Evolutionary conservation across 2,888 invertebrate genomes (phyloP), one percentile per base, ranked within the genome.

Genomic region (Drosophila subsilvestris): DNA sequence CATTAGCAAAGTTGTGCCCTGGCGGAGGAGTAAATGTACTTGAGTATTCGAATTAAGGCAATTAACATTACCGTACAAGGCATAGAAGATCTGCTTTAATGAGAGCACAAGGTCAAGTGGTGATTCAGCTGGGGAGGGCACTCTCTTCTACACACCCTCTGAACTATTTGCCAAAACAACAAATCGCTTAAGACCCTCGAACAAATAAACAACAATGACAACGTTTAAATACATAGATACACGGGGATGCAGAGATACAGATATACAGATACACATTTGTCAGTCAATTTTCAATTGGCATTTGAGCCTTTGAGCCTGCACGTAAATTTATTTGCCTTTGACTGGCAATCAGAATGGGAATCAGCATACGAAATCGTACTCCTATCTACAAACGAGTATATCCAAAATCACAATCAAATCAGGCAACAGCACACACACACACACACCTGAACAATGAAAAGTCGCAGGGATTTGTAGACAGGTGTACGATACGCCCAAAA

Each of bases 311-410:
- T 84, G 83, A 84, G 89, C 78, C 48, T 49, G 67, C 65, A 78
- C 74, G 67, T 88, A 88, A 83, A 86, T 86, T 88, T 88, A 86
- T 82, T 82, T 80, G 73, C 80, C 53, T 74, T 74, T 49, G 54
- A 60, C 59, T 61, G 65, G 49, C 53, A 67, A 74, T 65, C 76
- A 43, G 61, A 56, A 60, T 56, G 66, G 57, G 60, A 80, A 78
- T 72, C 72, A 57, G 53, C 50, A 63, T 47, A 51, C 59, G 49
- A 50, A 32, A 54, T 61, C 20, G 54, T 37, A 37, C n/a, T n/a
- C n/a, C n/a, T n/a, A n/a, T n/a, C n/a, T n/a, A n/a, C n/a, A n/a
- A n/a, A n/a, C n/a, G n/a, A n/a, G n/a, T n/a, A n/a, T n/a, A 59
- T 61, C 61, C 37, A 37, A 75, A 79, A 80, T 85, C 82, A 79